Conservation (phyloP, 2,888 invertebrate species). For the Cantharis rustica region DNA sequence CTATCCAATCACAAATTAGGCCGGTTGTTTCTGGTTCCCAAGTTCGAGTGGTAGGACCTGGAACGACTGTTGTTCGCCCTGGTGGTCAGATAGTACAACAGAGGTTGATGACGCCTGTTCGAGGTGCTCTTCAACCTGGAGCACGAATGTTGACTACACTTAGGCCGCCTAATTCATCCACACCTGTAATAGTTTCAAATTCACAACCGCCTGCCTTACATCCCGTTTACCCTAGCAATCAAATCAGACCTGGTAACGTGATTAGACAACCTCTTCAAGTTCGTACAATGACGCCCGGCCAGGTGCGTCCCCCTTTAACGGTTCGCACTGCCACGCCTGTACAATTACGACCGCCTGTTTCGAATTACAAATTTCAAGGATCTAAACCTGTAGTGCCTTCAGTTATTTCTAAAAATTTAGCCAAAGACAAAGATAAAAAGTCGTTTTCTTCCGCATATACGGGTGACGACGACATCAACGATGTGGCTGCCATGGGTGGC, state of each 20-base stretch:
- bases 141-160: constrained; percentile 53
- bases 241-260: constrained; percentile 41
- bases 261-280: constrained; percentile 48
- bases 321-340: constrained; percentile 51
- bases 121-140: constrained; percentile 47
- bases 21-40: constrained; percentile 63
- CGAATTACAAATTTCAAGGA: constrained; percentile 52
- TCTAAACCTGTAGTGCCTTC: constrained; percentile 64
- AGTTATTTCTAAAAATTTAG: constrained; percentile 61
- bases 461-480: constrained; percentile 93
- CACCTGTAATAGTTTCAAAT: constrained; percentile 50
- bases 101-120: constrained; percentile 59
- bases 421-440: constrained; percentile 81
- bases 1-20: constrained; percentile 52
- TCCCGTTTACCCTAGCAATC: constrained; percentile 50
- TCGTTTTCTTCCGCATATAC: constrained; percentile 58
- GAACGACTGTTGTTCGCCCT: constrained; percentile 58
- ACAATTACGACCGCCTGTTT: constrained; percentile 51
- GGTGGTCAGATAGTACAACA: constrained; percentile 61
- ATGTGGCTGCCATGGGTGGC: constrained; percentile 98
- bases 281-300: constrained; percentile 39
- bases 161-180: constrained; percentile 47
- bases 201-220: constrained; percentile 56
- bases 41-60: constrained; percentile 66
- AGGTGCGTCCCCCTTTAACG: constrained; percentile 45